Percentiles rank a stretch among this genome's conserved stretches.
phyloP scores from a whole-genome alignment of 2,888 invertebrate genomes.

The Oxyteleia sp. region DNA sequence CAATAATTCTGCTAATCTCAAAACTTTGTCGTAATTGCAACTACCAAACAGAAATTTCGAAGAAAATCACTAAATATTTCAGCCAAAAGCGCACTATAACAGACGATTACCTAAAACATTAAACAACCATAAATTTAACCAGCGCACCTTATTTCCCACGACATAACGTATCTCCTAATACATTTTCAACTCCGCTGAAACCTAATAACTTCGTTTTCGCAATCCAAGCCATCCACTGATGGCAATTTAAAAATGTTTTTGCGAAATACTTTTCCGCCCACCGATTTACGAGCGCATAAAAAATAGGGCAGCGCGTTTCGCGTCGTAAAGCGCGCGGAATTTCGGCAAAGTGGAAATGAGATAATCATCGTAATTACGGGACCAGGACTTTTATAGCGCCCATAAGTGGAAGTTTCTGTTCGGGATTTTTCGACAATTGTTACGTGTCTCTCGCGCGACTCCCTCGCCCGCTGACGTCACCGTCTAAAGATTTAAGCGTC shows the following conservation, averaged over 20 bases:
- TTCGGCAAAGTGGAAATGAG: constrained; percentile 7
- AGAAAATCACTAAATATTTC: no score
- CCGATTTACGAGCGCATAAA: background rate
- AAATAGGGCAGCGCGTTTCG: constrained; percentile 1
- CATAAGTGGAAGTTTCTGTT: constrained; percentile 31
- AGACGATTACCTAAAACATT: no score
- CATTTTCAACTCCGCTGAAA: no score
- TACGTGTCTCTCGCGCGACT: constrained; percentile 71
- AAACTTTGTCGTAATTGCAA: no score
- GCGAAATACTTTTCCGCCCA: background rate
- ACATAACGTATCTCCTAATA: no score
- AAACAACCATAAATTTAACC: no score
- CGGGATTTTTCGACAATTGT: constrained; percentile 76
- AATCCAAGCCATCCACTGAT: background rate
- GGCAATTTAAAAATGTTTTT: constrained; percentile 4
- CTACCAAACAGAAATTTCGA: no score
- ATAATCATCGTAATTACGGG: constrained; percentile 14
- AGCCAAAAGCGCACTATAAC: no score
- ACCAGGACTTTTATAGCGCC: background rate
- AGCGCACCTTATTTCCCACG: no score
- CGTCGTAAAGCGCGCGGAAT: constrained; percentile 1
- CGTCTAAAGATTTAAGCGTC: constrained; percentile 84
- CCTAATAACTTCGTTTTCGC: background rate
- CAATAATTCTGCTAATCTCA: no score
- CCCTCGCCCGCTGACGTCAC: constrained; percentile 81